Conservation (phyloP, 2,888 invertebrate genomes). For the Xestoiulus laeticollis region DNA sequence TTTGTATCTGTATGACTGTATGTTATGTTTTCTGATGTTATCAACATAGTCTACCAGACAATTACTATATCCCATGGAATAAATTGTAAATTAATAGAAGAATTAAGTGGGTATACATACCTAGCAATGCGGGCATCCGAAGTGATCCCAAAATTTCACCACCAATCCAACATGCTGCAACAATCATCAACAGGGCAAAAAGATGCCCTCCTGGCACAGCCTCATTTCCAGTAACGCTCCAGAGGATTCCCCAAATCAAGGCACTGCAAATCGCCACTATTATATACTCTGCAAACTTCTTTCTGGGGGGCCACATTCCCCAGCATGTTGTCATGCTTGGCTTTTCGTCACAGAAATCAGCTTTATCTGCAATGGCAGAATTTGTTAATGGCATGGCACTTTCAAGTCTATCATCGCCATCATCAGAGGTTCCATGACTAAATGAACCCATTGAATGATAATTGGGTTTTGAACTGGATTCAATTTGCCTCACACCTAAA, state of each 20-base stretch:
- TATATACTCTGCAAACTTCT: slow-evolving; percentile 44
- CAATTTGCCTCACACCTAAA: background rate
- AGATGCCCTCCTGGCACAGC: slow-evolving; percentile 51
- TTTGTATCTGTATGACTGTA: too few species aligned
- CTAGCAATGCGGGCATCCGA: slow-evolving; percentile 47
- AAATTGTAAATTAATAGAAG: too few species aligned
- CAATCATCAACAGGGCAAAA: slow-evolving; percentile 44
- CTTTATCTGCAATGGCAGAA: background rate
- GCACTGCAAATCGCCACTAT: slow-evolving; percentile 48
- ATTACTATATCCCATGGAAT: too few species aligned
- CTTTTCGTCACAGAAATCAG: background rate
- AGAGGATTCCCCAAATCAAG: slow-evolving; percentile 48
- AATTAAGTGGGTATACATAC: background rate
- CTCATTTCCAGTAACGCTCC: slow-evolving; percentile 2
- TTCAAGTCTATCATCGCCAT: background rate
- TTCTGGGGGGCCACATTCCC: slow-evolving; percentile 48
- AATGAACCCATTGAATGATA: background rate
- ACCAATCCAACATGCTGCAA: slow-evolving; percentile 46
- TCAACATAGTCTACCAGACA: too few species aligned
- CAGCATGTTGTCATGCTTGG: background rate
- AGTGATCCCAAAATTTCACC: slow-evolving; percentile 45
- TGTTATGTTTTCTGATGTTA: too few species aligned
- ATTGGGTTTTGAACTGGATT: background rate
- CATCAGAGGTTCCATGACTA: background rate
- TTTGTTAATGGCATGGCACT: background rate